These are phyloP conservation scores for Trachurus trachurus DNA, from an alignment of 2,797 vertebrate genomes.

Conservation along the genomic window DNA sequence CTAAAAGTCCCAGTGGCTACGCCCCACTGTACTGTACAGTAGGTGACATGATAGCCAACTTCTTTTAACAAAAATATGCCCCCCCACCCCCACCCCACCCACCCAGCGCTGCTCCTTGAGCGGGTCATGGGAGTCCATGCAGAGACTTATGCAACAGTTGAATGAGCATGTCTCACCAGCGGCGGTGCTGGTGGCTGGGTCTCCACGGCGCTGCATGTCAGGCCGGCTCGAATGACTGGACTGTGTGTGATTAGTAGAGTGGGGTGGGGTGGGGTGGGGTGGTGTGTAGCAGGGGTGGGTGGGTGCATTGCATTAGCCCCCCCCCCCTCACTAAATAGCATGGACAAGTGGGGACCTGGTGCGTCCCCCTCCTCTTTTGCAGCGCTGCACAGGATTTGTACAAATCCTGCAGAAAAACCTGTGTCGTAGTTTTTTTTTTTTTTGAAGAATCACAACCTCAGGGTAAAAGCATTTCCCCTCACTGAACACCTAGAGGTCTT, in stretches of 20 bases:
- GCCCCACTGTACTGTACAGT: neutral
- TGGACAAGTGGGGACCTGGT: neutral
- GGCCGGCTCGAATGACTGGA: conserved; percentile 57
- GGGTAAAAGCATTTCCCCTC: neutral
- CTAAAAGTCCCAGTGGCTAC: neutral
- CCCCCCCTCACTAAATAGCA: conserved; percentile 11
- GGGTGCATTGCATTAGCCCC: conserved; percentile 13
- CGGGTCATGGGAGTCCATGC: conserved; percentile 38
- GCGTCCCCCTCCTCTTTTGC: neutral
- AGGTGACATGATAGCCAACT: conserved; percentile 25
- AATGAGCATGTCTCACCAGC: conserved; percentile 48
- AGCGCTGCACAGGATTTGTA: conserved; percentile 1
- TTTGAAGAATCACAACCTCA: neutral
- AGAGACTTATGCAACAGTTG: conserved; percentile 63
- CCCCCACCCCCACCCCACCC: neutral
- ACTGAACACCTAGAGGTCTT: conserved; percentile 14
- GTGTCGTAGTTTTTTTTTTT: neutral
- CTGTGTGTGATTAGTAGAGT: conserved; percentile 39
- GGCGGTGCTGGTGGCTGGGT: conserved; percentile 28
- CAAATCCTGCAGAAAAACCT: conserved; percentile 1
- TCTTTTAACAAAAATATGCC: conserved; percentile 31
- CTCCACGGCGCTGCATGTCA: conserved; percentile 39
- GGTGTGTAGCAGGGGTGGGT: no score
- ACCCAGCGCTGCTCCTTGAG: neutral
- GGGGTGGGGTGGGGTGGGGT: neutral